phyloP scores from a whole-genome alignment of 2,888 invertebrate species.

The Xestobium rufovillosum region DNA sequence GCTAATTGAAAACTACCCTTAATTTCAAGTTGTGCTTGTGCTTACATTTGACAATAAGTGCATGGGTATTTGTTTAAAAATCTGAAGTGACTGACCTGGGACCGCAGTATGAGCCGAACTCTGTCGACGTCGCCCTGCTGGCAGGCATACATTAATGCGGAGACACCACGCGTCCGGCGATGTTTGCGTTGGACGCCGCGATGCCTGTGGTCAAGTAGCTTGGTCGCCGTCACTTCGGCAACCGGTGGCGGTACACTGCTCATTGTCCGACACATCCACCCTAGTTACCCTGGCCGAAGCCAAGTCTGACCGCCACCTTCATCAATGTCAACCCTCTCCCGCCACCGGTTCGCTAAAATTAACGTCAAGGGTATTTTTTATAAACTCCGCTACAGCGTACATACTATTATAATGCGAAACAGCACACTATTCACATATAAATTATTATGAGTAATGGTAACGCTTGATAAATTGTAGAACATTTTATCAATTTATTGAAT shows the following conservation, averaged over 20 bases:
- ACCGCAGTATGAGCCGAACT: slow-evolving; percentile 66
- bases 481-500: too few species aligned
- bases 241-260: slow-evolving; percentile 20
- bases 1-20: too few species aligned
- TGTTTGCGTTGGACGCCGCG: slow-evolving; percentile 4
- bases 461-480: too few species aligned
- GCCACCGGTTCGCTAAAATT: too few species aligned
- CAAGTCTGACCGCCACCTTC: slow-evolving; percentile 4
- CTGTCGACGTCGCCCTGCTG: slow-evolving; percentile 77
- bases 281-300: neutral
- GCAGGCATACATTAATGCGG: slow-evolving; percentile 85
- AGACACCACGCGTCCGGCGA: slow-evolving; percentile 51
- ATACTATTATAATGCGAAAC: too few species aligned
- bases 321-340: slow-evolving; percentile 1
- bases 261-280: slow-evolving; percentile 19
- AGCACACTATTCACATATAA: too few species aligned
- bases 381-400: too few species aligned
- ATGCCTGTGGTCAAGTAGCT: slow-evolving; percentile 7
- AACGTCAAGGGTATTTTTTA: too few species aligned
- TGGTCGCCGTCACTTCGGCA: slow-evolving; percentile 12
- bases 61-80: too few species aligned
- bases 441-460: too few species aligned
- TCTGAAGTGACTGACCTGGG: slow-evolving; percentile 65
- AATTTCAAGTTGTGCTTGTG: too few species aligned
- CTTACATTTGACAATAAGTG: too few species aligned